Conservation (phyloP, 2,797 vertebrate species). For the Coreius guichenoti region DNA sequence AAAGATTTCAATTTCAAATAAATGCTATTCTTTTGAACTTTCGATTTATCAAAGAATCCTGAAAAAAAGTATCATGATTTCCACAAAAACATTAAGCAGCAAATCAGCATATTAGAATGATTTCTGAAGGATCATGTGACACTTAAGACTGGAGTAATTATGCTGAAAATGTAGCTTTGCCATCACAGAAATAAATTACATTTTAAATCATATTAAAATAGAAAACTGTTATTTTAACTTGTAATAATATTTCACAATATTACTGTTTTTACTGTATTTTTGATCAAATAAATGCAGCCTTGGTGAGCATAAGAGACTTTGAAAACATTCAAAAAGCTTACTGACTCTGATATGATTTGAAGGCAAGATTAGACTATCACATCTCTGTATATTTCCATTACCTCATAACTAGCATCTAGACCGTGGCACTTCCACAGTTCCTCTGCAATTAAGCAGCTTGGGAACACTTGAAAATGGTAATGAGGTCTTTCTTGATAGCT, state of each 20-base stretch:
- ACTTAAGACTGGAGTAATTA: not conserved
- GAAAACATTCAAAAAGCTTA: not conserved
- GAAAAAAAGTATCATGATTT: not conserved
- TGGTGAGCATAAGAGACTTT: not conserved
- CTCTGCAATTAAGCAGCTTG: constrained; percentile 70
- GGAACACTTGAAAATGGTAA: constrained; percentile 73
- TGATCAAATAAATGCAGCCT: not conserved
- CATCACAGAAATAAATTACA: not conserved
- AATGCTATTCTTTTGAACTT: not conserved
- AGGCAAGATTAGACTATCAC: constrained; percentile 14
- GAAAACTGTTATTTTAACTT: not conserved
- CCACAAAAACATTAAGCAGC: not conserved
- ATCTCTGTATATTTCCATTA: constrained; percentile 71
- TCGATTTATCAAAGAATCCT: not conserved
- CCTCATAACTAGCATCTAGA: constrained; percentile 69
- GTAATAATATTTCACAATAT: not conserved
- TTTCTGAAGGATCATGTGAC: not conserved
- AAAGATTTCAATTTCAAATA: not conserved
- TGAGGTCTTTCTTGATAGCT: constrained; percentile 66
- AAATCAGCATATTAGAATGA: not conserved
- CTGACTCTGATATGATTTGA: not conserved
- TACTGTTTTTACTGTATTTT: not conserved
- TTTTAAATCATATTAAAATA: not conserved
- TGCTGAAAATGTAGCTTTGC: not conserved
- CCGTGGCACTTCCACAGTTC: constrained; percentile 70